phyloP scores from a whole-genome alignment of 1,140 invertebrate genomes.

The Eupristina koningsbergeri region DNA sequence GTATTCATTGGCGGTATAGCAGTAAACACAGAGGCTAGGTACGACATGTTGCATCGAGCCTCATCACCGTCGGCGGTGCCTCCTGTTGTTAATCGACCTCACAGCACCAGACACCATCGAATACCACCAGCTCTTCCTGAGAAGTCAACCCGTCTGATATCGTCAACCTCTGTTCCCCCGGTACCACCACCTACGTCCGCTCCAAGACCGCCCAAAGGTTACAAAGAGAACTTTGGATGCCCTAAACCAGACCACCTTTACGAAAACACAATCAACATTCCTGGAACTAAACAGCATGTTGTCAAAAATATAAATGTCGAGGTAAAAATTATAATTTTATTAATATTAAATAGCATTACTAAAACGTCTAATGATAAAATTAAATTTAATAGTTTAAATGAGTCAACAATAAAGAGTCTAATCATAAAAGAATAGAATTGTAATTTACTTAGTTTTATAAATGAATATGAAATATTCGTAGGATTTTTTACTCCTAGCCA shows the following conservation, averaged over 20 bases:
- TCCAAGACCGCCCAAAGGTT: constrained; percentile 64
- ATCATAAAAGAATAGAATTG: too few relatives aligned
- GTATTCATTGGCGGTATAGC: not conserved
- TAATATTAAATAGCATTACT: too few relatives aligned
- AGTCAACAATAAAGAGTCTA: too few relatives aligned
- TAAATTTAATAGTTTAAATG: too few relatives aligned
- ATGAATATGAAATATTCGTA: too few relatives aligned
- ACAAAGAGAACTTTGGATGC: constrained; percentile 53
- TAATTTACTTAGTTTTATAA: too few relatives aligned
- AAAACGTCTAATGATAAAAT: too few relatives aligned
- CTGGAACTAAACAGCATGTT: constrained; percentile 73
- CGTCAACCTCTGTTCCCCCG: constrained; percentile 56
- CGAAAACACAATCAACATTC: constrained; percentile 76
- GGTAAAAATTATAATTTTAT: not conserved
- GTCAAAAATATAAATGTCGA: constrained; percentile 69
- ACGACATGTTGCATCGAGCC: constrained; percentile 70
- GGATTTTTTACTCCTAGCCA: too few relatives aligned
- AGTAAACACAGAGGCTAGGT: constrained; percentile 66
- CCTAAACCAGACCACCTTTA: constrained; percentile 75
- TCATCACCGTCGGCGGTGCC: constrained; percentile 65
- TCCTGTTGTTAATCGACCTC: constrained; percentile 60
- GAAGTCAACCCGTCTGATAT: constrained; percentile 57
- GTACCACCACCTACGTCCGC: constrained; percentile 68
- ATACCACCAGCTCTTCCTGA: constrained; percentile 65
- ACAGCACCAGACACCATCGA: constrained; percentile 52